phyloP scores from a whole-genome alignment of 2,888 invertebrate species.

The Drymonia ruficornis region DNA sequence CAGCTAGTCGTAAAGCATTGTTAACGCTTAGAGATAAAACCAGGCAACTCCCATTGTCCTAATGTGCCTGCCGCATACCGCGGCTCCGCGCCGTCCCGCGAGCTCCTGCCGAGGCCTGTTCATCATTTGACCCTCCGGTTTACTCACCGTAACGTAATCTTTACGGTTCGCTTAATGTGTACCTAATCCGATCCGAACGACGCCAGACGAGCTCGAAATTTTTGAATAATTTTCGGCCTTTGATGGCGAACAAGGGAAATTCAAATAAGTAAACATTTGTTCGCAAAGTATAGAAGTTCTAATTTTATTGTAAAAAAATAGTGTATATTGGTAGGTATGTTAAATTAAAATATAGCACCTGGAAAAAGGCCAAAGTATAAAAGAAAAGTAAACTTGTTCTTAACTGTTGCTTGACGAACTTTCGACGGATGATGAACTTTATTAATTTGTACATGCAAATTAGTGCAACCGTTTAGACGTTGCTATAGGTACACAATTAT shows the following conservation, averaged over 20 bases:
- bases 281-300: neutral
- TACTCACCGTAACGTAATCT: constrained; percentile 28
- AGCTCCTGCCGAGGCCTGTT: neutral
- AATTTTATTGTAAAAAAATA: too few relatives aligned
- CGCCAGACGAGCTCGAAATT: constrained; percentile 6
- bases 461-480: too few relatives aligned
- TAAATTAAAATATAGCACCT: too few relatives aligned
- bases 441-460: too few relatives aligned
- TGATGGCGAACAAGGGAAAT: neutral
- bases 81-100: neutral
- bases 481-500: too few relatives aligned
- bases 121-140: constrained; percentile 21
- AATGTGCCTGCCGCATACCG: neutral
- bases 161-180: constrained; percentile 29
- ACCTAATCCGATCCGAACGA: constrained; percentile 14
- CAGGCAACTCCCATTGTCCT: constrained; percentile 2
- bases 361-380: too few relatives aligned
- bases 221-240: neutral
- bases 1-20: constrained; percentile 4
- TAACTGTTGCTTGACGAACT: too few relatives aligned
- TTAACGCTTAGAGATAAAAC: constrained; percentile 6
- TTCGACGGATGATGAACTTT: too few relatives aligned
- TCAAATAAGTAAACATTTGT: neutral
- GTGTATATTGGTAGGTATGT: too few relatives aligned
- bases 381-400: too few relatives aligned